Conservation (phyloP, 2,113 vertebrate genomes). For the Tragelaphus imberbis region DNA sequence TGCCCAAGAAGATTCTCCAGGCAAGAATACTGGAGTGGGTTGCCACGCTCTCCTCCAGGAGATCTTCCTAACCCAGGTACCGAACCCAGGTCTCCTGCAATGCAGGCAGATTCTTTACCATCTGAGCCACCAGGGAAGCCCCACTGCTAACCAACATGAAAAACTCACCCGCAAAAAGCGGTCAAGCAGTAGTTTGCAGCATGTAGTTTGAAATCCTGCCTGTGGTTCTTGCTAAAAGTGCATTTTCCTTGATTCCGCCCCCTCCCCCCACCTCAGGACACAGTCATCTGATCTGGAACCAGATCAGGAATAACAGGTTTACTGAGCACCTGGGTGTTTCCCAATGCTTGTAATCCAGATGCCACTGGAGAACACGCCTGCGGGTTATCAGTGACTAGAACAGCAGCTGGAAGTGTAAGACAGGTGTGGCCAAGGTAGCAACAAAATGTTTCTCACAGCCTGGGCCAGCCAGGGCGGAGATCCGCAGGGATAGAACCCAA, state of each 20-base stretch:
- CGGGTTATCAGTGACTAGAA: not conserved
- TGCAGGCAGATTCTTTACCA: not conserved
- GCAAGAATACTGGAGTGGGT: not conserved
- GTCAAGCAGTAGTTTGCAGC: not conserved
- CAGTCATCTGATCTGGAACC: not conserved
- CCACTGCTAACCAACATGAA: not conserved
- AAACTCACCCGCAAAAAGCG: not conserved
- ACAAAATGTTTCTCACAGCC: not conserved
- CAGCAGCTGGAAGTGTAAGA: not conserved
- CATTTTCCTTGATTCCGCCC: not conserved
- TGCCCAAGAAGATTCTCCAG: not conserved
- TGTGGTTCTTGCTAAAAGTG: not conserved
- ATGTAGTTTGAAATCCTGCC: not conserved
- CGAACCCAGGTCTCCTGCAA: not conserved
- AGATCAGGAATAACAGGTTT: constrained; percentile 54
- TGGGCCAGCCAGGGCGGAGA: not conserved
- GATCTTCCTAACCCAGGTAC: not conserved
- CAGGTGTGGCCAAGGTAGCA: not conserved
- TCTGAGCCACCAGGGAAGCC: not conserved
- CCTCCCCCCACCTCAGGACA: not conserved
- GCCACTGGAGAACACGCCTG: not conserved
- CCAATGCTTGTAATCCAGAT: not conserved
- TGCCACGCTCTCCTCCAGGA: not conserved
- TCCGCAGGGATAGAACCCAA: not conserved
- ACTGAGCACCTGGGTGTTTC: not conserved